phyloP scores from a whole-genome alignment of 2,113 vertebrate genomes.

The Psammodynastes pulverulentus region DNA sequence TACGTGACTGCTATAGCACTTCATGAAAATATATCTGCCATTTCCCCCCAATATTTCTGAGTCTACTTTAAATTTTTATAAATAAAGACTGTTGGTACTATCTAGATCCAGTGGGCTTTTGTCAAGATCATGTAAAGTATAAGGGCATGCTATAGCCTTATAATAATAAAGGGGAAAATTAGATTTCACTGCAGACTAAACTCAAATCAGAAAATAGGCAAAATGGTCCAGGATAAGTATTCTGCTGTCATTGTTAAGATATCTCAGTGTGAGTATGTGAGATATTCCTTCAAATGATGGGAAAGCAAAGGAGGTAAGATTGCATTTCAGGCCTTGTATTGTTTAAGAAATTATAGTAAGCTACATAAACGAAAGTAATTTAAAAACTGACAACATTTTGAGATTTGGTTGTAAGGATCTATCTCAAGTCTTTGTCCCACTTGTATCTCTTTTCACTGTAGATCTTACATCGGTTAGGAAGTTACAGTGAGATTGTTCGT shows the following conservation, averaged over 20 bases:
- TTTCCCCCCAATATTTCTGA: not conserved
- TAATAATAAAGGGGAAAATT: not conserved
- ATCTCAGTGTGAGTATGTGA: not conserved
- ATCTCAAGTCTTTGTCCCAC: not conserved
- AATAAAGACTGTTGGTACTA: not conserved
- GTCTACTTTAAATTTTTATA: not conserved
- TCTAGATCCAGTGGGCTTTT: not conserved
- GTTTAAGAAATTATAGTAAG: not conserved
- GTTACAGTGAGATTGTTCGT: not conserved
- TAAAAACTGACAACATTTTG: not conserved
- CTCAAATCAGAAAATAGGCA: not conserved
- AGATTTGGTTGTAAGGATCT: not conserved
- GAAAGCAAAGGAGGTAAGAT: not conserved
- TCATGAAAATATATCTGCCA: not conserved
- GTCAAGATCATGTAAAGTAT: not conserved
- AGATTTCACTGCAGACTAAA: not conserved
- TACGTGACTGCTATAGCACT: not conserved
- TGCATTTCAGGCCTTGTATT: not conserved
- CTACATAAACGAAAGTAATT: not conserved
- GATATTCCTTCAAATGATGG: not conserved
- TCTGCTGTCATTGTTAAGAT: not conserved
- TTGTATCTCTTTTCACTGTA: not conserved
- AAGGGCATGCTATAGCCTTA: not conserved
- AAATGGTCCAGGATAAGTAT: not conserved
- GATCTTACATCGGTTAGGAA: not conserved